phyloP scores from a whole-genome alignment of 2,888 invertebrate genomes.

The Hypsopygia costalis region DNA sequence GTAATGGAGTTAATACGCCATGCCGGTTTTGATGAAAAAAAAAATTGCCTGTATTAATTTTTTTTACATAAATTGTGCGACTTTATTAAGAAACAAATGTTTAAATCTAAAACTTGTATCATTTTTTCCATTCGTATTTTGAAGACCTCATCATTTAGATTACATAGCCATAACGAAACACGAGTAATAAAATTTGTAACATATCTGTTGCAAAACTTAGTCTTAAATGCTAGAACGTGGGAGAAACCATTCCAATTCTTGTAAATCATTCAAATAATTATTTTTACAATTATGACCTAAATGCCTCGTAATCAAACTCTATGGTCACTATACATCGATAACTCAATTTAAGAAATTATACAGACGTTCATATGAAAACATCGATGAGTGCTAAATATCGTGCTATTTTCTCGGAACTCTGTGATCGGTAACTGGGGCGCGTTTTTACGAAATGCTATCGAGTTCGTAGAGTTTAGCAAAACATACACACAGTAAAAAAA shows the following conservation, averaged over 20 bases:
- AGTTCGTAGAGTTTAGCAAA: neutral
- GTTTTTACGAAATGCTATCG: neutral
- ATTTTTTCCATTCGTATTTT: too few relatives aligned
- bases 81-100: too few relatives aligned
- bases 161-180: too few relatives aligned
- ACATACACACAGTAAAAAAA: neutral
- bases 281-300: slow-evolving; percentile 6
- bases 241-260: neutral
- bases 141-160: too few relatives aligned
- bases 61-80: too few relatives aligned
- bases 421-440: neutral
- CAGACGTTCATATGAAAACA: neutral
- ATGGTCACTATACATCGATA: neutral
- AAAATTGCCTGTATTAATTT: too few relatives aligned
- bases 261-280: neutral
- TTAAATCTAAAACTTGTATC: too few relatives aligned
- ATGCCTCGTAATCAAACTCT: neutral
- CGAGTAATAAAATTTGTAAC: too few relatives aligned
- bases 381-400: neutral
- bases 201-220: too few relatives aligned
- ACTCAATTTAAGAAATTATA: neutral
- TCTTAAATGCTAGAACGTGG: too few relatives aligned
- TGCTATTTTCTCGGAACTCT: neutral
- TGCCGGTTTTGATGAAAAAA: too few relatives aligned
- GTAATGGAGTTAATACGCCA: too few relatives aligned